Base-by-base conservation (phyloP, 1,140 invertebrate species). In the Neomicropteryx cornuta region DNA sequence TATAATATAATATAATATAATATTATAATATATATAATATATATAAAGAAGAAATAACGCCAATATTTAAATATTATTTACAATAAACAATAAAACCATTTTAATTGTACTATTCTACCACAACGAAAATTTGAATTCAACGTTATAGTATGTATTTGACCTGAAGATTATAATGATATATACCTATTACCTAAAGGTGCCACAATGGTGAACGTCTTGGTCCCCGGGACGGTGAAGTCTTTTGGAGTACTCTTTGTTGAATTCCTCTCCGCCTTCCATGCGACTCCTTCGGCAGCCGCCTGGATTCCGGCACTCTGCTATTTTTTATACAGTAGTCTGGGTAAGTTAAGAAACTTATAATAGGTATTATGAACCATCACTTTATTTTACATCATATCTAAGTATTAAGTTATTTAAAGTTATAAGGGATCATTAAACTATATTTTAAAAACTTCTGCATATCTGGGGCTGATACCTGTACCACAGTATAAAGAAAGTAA, bases 271-370 rank as follows among this genome's bases (percentile, higher is more conserved):
- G 77, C 79, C 2, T 88, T 87, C 46, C 49, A 86, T 8, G 72
- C 81, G 0, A 71, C 77, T 6, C 70, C 78, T 2, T 70, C 81
- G 0, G 70, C 76, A n/a, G 82, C 81, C n/a, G 73, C 81, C 0
- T 87, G 83, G 72, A 86, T 90, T 50, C 83, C 84, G 2, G 83
- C 85, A 0, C 53, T 89, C 1, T 87, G 84, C 49, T 89, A 88
- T 55, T 88, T 87, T 55, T 67, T 89, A 2, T 89, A 88, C 63
- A 87, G 83, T 55, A 87, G 85, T 44, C 64, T 88, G 49, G 84
- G 85, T 88, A 66, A 71, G 54, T 51, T 22, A 16, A n/a, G n/a
- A n/a, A n/a, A n/a, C 31, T 24, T 18, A 4, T 16, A n/a, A 22
- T 40, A 18, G 18, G 17, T 38, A n/a, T 8, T 27, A 27, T 10